Evolutionary conservation across 2,888 invertebrate genomes (phyloP).

Genomic region (Pterobdella sp.): DNA sequence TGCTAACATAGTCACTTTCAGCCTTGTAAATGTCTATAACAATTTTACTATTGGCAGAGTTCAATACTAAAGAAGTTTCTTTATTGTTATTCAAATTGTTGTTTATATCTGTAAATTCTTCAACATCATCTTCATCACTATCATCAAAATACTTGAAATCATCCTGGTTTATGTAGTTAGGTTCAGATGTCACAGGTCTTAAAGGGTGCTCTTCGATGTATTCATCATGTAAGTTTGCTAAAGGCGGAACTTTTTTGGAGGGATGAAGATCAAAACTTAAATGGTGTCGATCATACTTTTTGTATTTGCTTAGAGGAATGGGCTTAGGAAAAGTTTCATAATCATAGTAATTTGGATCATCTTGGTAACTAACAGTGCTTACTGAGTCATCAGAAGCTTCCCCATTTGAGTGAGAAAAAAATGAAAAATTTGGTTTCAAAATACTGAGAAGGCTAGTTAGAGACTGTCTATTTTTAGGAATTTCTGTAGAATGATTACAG

Average conservation of each 20-base stretch:
- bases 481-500: background rate
- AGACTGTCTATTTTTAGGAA: constrained; percentile 1
- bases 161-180: background rate
- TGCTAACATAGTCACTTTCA: constrained; percentile 74
- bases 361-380: background rate
- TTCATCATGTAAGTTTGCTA: background rate
- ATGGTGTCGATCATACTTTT: constrained; percentile 4
- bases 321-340: constrained; percentile 1
- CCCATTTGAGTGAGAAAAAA: background rate
- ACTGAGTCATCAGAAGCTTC: background rate
- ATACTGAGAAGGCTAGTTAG: background rate
- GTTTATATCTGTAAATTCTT: background rate
- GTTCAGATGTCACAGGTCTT: background rate
- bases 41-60: constrained; percentile 59
- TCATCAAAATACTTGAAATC: constrained; percentile 9
- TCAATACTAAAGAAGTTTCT: background rate
- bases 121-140: constrained; percentile 9
- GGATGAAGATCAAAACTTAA: constrained; percentile 1
- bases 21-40: constrained; percentile 73
- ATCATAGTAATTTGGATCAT: background rate
- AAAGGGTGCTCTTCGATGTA: background rate
- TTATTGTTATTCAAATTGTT: background rate
- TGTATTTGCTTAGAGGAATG: background rate
- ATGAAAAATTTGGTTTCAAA: background rate
- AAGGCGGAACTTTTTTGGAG: background rate